A percentile compares a stretch with the other conserved stretches of the same genome.
phyloP scores from a whole-genome alignment of 1,140 invertebrate species.

The Nasonia longicornis region DNA sequence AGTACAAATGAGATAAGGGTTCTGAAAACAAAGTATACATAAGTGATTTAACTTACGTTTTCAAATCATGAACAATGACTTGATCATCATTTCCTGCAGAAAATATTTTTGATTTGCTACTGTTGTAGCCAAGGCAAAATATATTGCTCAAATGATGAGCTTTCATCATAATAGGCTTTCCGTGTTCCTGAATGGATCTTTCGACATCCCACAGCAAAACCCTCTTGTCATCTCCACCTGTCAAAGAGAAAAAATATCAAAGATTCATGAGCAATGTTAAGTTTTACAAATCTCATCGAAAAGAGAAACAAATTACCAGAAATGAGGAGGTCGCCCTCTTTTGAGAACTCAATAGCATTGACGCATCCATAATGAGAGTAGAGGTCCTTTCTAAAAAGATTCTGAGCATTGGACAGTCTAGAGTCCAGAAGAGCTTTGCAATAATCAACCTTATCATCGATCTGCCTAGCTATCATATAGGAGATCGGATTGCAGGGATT shows the following conservation, averaged over 20 bases:
- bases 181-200: slow-evolving; percentile 76
- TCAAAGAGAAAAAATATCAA: neutral
- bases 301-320: slow-evolving; percentile 78
- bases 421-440: slow-evolving; percentile 74
- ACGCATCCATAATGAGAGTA: slow-evolving; percentile 94
- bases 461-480: slow-evolving; percentile 69
- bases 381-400: slow-evolving; percentile 87
- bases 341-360: slow-evolving; percentile 95
- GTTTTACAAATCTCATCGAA: neutral
- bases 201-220: slow-evolving; percentile 91
- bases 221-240: slow-evolving; percentile 91
- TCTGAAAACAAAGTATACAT: slow-evolving; percentile 32
- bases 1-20: slow-evolving; percentile 15
- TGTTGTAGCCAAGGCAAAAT: slow-evolving; percentile 90
- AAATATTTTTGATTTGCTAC: slow-evolving; percentile 83
- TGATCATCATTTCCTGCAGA: slow-evolving; percentile 96
- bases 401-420: slow-evolving; percentile 75
- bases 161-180: slow-evolving; percentile 79
- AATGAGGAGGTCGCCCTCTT: slow-evolving; percentile 85
- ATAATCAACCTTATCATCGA: slow-evolving; percentile 66
- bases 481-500: slow-evolving; percentile 65
- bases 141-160: slow-evolving; percentile 92
- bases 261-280: neutral
- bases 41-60: slow-evolving; percentile 73
- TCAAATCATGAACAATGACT: slow-evolving; percentile 88